A percentile compares a stretch with the other conserved stretches of the same genome.
phyloP scores from a whole-genome alignment of 2,113 vertebrate genomes.

The Neoarius graeffei region DNA sequence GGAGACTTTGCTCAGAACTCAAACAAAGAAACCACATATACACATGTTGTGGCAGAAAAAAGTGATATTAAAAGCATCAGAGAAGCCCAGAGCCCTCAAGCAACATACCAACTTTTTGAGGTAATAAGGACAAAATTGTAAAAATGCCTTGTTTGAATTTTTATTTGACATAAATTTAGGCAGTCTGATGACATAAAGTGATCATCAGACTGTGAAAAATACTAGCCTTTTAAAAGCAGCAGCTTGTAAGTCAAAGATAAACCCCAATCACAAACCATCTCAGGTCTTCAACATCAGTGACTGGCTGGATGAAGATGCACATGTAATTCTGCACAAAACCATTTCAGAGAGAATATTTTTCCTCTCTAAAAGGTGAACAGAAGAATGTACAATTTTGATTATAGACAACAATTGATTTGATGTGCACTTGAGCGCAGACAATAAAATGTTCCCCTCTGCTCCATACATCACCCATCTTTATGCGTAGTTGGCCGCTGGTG shows the following conservation, averaged over 20 bases:
- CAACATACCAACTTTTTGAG: background rate
- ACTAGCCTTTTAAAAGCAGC: conserved; percentile 19
- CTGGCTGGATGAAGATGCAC: background rate
- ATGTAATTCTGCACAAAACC: background rate
- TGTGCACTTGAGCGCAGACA: conserved; percentile 72
- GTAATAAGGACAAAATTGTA: background rate
- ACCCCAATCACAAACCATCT: background rate
- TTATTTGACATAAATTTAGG: conserved; percentile 8
- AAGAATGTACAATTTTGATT: conserved; percentile 69
- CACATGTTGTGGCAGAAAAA: background rate
- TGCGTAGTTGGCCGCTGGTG: conserved; percentile 34
- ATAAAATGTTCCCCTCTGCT: conserved; percentile 71
- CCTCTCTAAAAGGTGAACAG: conserved; percentile 45
- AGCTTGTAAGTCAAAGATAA: background rate
- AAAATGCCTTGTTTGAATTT: conserved; percentile 7
- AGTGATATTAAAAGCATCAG: background rate
- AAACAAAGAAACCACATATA: conserved; percentile 4
- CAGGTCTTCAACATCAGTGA: conserved; percentile 12
- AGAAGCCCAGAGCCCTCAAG: background rate
- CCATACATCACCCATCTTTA: conserved; percentile 70
- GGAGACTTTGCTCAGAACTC: conserved; percentile 51
- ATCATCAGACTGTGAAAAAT: background rate
- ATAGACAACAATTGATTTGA: conserved; percentile 71
- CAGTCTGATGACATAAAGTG: background rate
- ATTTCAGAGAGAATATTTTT: background rate